phyloP scores from a whole-genome alignment of 2,113 vertebrate genomes.

The Paradoxurus hermaphroditus region DNA sequence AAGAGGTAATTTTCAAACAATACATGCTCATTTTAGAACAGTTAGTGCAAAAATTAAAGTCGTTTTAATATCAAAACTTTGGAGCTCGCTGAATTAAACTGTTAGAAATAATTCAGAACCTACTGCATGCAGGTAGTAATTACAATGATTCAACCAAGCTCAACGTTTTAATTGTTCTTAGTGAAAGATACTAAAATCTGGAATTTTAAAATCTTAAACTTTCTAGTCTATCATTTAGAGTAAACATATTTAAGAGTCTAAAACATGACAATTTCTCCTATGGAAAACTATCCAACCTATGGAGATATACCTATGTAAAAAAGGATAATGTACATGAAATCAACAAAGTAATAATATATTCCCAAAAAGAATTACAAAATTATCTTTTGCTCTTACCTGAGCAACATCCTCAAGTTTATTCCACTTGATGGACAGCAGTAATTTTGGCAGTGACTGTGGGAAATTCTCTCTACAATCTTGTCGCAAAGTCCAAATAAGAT shows the following conservation, averaged over 20 bases:
- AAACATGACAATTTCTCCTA: constrained; percentile 4
- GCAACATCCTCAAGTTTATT: constrained; percentile 99
- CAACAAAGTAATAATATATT: background rate
- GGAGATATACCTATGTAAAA: background rate
- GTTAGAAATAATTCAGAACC: background rate
- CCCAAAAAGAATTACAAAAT: background rate
- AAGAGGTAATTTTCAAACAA: background rate
- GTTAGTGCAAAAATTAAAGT: background rate
- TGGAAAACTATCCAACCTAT: background rate
- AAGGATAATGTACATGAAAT: background rate
- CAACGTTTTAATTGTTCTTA: background rate
- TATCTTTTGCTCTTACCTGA: constrained; percentile 86
- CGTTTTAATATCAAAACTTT: background rate
- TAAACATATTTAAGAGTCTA: background rate
- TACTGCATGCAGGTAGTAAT: background rate
- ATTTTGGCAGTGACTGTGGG: constrained; percentile 95
- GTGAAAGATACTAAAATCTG: background rate
- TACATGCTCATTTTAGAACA: background rate
- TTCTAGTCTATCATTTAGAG: background rate
- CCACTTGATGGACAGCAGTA: constrained; percentile 98
- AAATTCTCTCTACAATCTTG: constrained; percentile 95
- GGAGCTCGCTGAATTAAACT: background rate
- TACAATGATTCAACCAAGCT: background rate
- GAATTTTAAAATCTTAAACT: background rate
- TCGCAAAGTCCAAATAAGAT: constrained; percentile 97